These are phyloP conservation scores for Masticophis lateralis DNA, from an alignment of 2,797 vertebrate species.

Conservation along the genomic window DNA sequence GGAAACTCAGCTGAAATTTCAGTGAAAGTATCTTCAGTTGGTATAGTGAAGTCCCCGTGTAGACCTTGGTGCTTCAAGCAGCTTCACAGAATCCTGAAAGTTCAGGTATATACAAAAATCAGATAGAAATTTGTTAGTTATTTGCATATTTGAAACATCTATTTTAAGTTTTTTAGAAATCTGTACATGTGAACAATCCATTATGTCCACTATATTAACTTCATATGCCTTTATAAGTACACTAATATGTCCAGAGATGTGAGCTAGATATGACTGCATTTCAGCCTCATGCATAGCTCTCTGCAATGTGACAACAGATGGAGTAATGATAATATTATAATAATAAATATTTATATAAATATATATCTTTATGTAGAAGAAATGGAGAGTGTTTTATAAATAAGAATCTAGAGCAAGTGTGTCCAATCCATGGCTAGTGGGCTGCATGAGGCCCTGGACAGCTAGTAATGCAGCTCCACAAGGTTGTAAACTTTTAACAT, in stretches of 20 bases:
- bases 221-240: background rate
- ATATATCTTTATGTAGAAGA: background rate
- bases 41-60: background rate
- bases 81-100: background rate
- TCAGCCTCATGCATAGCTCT: background rate
- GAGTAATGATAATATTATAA: background rate
- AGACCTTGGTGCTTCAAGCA: background rate
- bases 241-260: background rate
- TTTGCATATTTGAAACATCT: background rate
- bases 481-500: background rate
- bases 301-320: background rate
- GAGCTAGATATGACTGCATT: background rate
- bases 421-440: background rate
- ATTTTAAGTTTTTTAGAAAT: background rate
- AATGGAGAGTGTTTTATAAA: background rate
- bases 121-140: background rate
- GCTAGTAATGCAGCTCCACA: background rate
- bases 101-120: background rate
- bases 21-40: background rate
- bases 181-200: background rate
- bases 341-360: background rate
- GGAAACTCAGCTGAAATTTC: background rate
- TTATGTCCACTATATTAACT: background rate
- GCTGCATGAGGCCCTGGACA: background rate
- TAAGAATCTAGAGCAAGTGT: background rate